Conservation (phyloP, 2,888 invertebrate species). For the Frankliniella intonsa region DNA sequence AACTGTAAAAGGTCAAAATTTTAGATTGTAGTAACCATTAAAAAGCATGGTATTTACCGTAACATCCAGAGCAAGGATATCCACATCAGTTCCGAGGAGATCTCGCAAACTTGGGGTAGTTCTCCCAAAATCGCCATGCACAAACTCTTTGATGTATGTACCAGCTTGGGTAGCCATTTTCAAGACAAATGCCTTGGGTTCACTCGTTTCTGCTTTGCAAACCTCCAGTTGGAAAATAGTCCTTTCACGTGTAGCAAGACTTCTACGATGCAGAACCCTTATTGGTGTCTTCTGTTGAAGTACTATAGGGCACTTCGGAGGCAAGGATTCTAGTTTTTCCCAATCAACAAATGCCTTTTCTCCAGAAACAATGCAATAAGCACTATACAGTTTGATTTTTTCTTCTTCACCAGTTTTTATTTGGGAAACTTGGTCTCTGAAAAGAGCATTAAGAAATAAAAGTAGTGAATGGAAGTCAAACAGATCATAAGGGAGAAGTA, state of each 20-base stretch:
- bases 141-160: constrained; percentile 96
- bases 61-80: constrained; percentile 94
- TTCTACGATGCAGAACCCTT: constrained; percentile 80
- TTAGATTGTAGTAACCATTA: background rate
- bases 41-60: constrained; percentile 33
- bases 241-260: constrained; percentile 64
- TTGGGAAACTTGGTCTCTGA: constrained; percentile 59
- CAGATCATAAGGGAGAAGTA: background rate
- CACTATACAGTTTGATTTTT: constrained; percentile 83
- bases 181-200: constrained; percentile 57
- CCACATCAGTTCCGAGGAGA: constrained; percentile 64
- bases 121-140: constrained; percentile 91
- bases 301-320: constrained; percentile 52
- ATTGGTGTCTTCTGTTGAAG: constrained; percentile 83
- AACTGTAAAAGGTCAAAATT: background rate
- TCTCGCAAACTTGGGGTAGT: constrained; percentile 71
- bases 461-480: background rate
- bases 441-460: constrained; percentile 30
- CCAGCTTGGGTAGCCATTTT: constrained; percentile 80
- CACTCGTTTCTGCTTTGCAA: constrained; percentile 31
- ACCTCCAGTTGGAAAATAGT: constrained; percentile 58
- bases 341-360: constrained; percentile 28
- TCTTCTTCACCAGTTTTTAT: constrained; percentile 83
- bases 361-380: constrained; percentile 56
- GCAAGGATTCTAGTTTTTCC: constrained; percentile 50